Percentiles rank a stretch among this genome's conserved stretches.
These are phyloP conservation scores for Brachyistius frenatus DNA, from an alignment of 2,113 vertebrate species.

Conservation along the genomic window DNA sequence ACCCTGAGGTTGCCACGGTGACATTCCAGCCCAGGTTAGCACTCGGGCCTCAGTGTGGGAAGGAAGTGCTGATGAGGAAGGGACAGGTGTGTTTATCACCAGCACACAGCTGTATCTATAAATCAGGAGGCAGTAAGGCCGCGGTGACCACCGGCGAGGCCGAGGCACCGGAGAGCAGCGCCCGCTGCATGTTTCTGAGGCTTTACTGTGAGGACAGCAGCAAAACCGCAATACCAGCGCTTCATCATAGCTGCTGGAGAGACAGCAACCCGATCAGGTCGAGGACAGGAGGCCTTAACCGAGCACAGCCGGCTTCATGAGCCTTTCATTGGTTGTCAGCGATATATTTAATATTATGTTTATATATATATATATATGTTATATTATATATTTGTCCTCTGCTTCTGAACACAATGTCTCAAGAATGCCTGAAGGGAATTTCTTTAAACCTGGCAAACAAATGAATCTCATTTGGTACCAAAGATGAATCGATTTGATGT, in stretches of 20 bases:
- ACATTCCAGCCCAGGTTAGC: conserved; percentile 79
- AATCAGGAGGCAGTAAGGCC: conserved; percentile 69
- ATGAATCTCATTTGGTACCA: too few species aligned
- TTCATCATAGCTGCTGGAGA: conserved; percentile 41
- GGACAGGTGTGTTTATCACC: conserved; percentile 78
- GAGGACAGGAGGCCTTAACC: conserved; percentile 51
- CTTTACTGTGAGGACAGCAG: conserved; percentile 43
- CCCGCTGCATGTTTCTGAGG: conserved; percentile 41
- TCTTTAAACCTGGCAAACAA: too few species aligned
- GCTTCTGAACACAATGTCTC: too few species aligned
- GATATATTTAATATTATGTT: too few species aligned
- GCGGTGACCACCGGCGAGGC: conserved; percentile 35
- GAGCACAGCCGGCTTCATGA: conserved; percentile 18
- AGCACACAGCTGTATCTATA: conserved; percentile 76
- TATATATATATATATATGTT: too few species aligned
- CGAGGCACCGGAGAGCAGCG: conserved; percentile 32
- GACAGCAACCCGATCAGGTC: conserved; percentile 45
- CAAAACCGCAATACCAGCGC: conserved; percentile 49
- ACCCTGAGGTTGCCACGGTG: conserved; percentile 55
- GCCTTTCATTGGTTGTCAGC: background rate
- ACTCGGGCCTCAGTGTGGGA: conserved; percentile 62
- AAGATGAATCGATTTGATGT: too few species aligned
- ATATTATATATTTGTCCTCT: too few species aligned
- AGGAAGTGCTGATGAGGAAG: conserved; percentile 69
- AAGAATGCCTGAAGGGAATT: too few species aligned